Conservation (phyloP, 2,888 invertebrate genomes). For the Homarus gammarus region DNA sequence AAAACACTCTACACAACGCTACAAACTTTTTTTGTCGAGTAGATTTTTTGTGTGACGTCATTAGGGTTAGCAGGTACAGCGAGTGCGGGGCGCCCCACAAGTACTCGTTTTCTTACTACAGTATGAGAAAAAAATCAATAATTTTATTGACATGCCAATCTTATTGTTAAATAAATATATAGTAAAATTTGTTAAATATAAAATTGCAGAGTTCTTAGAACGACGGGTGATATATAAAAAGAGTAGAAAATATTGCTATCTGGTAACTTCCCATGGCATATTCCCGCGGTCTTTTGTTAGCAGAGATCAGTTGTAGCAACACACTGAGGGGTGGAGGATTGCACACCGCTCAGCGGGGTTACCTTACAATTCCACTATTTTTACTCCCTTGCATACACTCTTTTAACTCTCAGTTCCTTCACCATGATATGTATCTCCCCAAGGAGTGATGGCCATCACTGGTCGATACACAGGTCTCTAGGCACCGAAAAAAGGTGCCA, state of each 20-base stretch:
- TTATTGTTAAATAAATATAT: too few species aligned
- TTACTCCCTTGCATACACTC: background rate
- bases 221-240: background rate
- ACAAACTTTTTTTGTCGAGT: background rate
- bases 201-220: background rate
- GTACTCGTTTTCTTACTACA: background rate
- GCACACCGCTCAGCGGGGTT: background rate
- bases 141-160: too few species aligned
- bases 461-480: too few species aligned
- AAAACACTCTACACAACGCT: slow-evolving; percentile 18
- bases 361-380: background rate
- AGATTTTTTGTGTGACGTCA: slow-evolving; percentile 4
- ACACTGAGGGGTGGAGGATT: background rate
- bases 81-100: background rate
- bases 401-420: too few species aligned
- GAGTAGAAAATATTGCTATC: slow-evolving; percentile 17
- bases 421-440: too few species aligned
- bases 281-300: slow-evolving; percentile 34
- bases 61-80: slow-evolving; percentile 27
- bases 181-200: background rate
- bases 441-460: too few species aligned
- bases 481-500: too few species aligned
- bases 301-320: slow-evolving; percentile 33
- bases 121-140: background rate
- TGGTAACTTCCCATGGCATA: slow-evolving; percentile 32